These are phyloP conservation scores for Drosophila mauritiana DNA, from an alignment of 1,140 invertebrate species.

Conservation along the genomic window DNA sequence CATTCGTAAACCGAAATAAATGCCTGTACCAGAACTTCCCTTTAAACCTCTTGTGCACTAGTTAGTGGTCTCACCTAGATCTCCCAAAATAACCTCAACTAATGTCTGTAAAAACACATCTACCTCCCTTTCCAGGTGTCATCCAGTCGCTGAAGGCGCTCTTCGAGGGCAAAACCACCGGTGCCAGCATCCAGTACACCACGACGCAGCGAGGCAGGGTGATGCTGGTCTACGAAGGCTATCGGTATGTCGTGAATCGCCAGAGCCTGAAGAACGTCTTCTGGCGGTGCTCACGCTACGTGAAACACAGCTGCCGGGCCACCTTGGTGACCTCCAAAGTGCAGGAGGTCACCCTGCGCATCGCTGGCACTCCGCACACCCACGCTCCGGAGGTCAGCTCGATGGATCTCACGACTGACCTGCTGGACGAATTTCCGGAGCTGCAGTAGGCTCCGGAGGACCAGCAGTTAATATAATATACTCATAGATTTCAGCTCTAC, in stretches of 20 bases:
- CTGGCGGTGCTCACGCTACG: conserved; percentile 83
- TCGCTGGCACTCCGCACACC: conserved; percentile 77
- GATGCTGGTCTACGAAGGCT: conserved; percentile 83
- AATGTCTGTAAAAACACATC: conserved; percentile 1
- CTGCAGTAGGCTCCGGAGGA: conserved; percentile 39
- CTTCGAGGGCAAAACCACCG: conserved; percentile 69
- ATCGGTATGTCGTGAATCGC: conserved; percentile 80
- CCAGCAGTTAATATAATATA: conserved; percentile 13
- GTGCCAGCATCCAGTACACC: conserved; percentile 63
- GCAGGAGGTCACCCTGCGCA: conserved; percentile 63
- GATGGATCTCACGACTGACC: conserved; percentile 65
- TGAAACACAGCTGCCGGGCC: conserved; percentile 79
- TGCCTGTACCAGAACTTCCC: conserved; percentile 27
- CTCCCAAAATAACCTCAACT: not conserved
- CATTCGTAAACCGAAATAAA: conserved; percentile 55
- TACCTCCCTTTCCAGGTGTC: conserved; percentile 56
- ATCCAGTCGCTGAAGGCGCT: conserved; percentile 70
- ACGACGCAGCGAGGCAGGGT: conserved; percentile 81
- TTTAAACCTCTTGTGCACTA: conserved; percentile 23
- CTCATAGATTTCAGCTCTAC: conserved; percentile 16
- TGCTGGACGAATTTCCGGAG: conserved; percentile 65
- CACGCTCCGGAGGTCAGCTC: conserved; percentile 74
- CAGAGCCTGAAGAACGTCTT: conserved; percentile 83
- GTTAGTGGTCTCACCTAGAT: not conserved
- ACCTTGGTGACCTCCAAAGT: conserved; percentile 81